These are phyloP conservation scores for Uloborus diversus DNA, from an alignment of 1,140 invertebrate species.

Conservation along the genomic window DNA sequence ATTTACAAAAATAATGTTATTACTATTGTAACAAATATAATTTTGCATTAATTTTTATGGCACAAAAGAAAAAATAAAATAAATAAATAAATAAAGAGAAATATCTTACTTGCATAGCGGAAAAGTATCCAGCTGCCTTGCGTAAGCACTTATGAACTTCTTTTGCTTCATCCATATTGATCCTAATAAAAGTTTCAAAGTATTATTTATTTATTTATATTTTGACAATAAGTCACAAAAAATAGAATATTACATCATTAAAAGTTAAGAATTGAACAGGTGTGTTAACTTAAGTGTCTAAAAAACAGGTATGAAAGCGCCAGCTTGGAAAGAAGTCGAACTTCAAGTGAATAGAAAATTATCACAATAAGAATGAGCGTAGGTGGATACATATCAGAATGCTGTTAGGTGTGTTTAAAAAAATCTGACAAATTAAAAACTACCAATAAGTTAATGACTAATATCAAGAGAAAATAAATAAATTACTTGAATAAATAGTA, in stretches of 20 bases:
- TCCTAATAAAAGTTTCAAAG: conserved; percentile 56
- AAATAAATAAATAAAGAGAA: background rate
- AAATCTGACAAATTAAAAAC: no score
- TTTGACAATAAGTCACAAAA: background rate
- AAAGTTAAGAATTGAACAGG: background rate
- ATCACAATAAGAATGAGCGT: no score
- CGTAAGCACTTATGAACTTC: conserved; percentile 74
- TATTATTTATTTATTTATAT: background rate
- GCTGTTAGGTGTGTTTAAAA: no score
- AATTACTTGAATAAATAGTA: no score
- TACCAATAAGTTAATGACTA: no score
- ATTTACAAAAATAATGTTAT: background rate
- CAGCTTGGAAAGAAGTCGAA: no score
- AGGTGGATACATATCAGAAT: no score
- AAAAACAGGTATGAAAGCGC: no score
- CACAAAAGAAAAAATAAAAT: background rate
- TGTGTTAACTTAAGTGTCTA: background rate
- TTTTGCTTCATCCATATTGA: conserved; percentile 76
- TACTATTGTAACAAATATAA: background rate
- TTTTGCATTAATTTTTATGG: no score
- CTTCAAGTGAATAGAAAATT: no score
- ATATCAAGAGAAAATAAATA: no score
- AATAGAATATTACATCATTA: background rate
- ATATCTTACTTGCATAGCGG: conserved; percentile 59
- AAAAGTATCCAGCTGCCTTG: conserved; percentile 75